phyloP scores from a whole-genome alignment of 2,113 vertebrate genomes.

The Climacteris rufus region DNA sequence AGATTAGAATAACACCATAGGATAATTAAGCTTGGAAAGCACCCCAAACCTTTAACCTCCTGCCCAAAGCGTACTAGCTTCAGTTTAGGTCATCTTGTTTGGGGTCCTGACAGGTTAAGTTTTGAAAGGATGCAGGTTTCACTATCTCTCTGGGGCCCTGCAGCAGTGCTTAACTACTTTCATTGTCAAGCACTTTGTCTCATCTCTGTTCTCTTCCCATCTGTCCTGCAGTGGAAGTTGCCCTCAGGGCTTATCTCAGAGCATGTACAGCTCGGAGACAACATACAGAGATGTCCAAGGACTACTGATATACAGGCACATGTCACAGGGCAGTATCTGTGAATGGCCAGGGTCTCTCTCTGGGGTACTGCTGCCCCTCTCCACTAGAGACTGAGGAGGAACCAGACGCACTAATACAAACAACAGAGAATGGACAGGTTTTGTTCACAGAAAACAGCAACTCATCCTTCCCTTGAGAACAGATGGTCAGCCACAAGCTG shows the following conservation, averaged over 20 bases:
- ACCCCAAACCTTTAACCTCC: neutral
- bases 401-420: neutral
- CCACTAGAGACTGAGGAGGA: neutral
- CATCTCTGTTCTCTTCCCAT: neutral
- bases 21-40: neutral
- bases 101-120: neutral
- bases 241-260: neutral
- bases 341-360: neutral
- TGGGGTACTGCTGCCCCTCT: neutral
- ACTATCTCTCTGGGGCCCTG: neutral
- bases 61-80: neutral
- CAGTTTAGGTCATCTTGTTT: neutral
- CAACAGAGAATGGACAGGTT: neutral
- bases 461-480: neutral
- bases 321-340: neutral
- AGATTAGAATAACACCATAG: rapidly evolving
- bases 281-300: neutral
- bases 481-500: neutral
- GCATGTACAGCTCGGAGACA: neutral
- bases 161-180: neutral
- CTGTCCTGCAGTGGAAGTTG: neutral
- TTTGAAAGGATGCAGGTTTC: neutral
- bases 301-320: neutral
- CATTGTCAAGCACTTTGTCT: neutral
- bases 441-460: neutral